Evolutionary conservation across 2,797 vertebrate species (phyloP).

Genomic region (Enteromius viviparus): DNA sequence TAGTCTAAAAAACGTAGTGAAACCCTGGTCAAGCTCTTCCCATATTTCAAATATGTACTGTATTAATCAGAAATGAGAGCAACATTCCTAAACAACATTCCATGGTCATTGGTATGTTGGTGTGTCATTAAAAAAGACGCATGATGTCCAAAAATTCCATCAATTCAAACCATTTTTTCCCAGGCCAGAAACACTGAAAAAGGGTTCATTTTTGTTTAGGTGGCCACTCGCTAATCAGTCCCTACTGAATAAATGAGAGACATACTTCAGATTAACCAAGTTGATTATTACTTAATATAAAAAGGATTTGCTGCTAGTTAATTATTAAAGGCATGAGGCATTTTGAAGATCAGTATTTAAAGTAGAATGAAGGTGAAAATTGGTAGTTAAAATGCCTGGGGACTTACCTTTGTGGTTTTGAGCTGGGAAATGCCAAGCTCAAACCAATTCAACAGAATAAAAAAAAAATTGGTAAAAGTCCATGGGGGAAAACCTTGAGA

Average conservation of each 20-base stretch:
- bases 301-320: not conserved
- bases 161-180: not conserved
- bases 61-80: not conserved
- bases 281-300: not conserved
- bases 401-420: slow-evolving; percentile 3
- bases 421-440: not conserved
- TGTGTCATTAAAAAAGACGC: not conserved
- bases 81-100: not conserved
- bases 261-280: not conserved
- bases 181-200: not conserved
- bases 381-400: not conserved
- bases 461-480: slow-evolving; percentile 22
- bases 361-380: not conserved
- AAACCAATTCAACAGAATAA: not conserved
- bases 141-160: not conserved
- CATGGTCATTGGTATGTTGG: not conserved
- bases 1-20: not conserved
- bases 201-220: not conserved
- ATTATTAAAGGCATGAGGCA: not conserved
- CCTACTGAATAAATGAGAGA: not conserved
- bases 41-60: not conserved
- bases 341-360: not conserved
- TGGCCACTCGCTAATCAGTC: rapidly evolving
- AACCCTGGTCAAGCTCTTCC: not conserved
- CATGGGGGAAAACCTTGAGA: not conserved